phyloP scores from a whole-genome alignment of 2,888 invertebrate genomes.

The Drosophila atripex region DNA sequence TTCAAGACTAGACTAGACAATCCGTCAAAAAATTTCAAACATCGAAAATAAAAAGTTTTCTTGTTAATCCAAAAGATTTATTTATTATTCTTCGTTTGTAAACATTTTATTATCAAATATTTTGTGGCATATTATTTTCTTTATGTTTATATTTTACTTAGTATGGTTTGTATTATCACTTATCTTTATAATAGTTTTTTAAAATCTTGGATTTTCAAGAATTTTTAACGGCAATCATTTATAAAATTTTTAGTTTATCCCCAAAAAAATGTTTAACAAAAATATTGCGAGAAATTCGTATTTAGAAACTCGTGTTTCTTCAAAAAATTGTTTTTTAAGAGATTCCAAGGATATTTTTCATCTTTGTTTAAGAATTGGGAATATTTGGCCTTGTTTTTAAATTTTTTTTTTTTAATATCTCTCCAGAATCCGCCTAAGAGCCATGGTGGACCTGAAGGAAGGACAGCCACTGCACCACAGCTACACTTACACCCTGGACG shows the following conservation, averaged over 20 bases:
- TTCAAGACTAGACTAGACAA: background rate
- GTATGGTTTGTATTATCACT: background rate
- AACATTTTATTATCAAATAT: slow-evolving; percentile 1
- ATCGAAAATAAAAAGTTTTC: background rate
- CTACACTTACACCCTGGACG: slow-evolving; percentile 90
- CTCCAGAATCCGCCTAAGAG: slow-evolving; percentile 88
- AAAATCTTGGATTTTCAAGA: too few species aligned
- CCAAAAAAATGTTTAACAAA: background rate
- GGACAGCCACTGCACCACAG: slow-evolving; percentile 88
- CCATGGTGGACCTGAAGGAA: slow-evolving; percentile 87
- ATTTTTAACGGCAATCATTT: too few species aligned
- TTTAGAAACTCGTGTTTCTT: too few species aligned
- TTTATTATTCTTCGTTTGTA: background rate
- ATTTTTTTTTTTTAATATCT: too few species aligned
- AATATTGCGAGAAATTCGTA: too few species aligned
- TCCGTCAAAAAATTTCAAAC: background rate
- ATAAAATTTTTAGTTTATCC: background rate
- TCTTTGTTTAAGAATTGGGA: too few species aligned
- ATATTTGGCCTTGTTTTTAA: too few species aligned
- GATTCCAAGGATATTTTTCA: too few species aligned
- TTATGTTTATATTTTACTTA: background rate
- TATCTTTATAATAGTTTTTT: too few species aligned
- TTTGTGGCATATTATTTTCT: background rate
- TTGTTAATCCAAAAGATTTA: background rate
- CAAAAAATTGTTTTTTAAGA: too few species aligned